Conservation (phyloP, 2,113 vertebrate genomes). For the Bagarius yarrelli region DNA sequence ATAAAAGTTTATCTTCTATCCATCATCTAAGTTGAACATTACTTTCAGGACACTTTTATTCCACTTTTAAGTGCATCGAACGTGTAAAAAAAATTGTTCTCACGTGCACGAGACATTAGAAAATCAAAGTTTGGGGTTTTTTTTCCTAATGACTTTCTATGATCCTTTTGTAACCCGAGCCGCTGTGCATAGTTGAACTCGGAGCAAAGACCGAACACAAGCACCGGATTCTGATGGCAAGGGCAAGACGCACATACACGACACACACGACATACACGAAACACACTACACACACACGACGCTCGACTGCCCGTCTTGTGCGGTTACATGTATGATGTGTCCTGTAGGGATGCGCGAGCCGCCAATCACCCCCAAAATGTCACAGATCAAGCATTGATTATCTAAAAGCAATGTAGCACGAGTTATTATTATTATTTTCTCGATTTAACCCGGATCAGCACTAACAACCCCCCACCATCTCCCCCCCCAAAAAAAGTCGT, state of each 20-base stretch:
- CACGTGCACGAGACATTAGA: neutral
- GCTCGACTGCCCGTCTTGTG: slow-evolving; percentile 57
- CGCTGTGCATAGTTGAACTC: neutral
- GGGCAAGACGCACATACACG: slow-evolving; percentile 63
- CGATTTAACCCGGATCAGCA: slow-evolving; percentile 51
- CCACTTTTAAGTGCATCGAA: neutral
- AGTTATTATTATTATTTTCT: too few species aligned
- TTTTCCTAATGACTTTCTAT: neutral
- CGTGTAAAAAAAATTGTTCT: neutral
- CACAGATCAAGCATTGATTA: slow-evolving; percentile 44
- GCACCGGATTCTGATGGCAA: slow-evolving; percentile 49
- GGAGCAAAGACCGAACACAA: neutral
- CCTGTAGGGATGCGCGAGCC: slow-evolving; percentile 45
- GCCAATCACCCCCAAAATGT: slow-evolving; percentile 50
- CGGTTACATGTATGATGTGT: slow-evolving; percentile 52
- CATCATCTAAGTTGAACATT: slow-evolving; percentile 9
- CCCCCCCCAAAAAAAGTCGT: slow-evolving; percentile 53
- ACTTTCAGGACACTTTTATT: slow-evolving; percentile 28
- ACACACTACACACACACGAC: slow-evolving; percentile 66
- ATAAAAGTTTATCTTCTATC: slow-evolving; percentile 43
- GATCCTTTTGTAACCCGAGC: slow-evolving; percentile 4
- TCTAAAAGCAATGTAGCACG: neutral
- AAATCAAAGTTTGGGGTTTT: neutral
- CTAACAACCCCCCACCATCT: too few species aligned
- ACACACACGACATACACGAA: slow-evolving; percentile 70